Percentiles rank a stretch among this genome's conserved stretches.
phyloP scores from a whole-genome alignment of 2,113 vertebrate genomes.

The Oplegnathus fasciatus region DNA sequence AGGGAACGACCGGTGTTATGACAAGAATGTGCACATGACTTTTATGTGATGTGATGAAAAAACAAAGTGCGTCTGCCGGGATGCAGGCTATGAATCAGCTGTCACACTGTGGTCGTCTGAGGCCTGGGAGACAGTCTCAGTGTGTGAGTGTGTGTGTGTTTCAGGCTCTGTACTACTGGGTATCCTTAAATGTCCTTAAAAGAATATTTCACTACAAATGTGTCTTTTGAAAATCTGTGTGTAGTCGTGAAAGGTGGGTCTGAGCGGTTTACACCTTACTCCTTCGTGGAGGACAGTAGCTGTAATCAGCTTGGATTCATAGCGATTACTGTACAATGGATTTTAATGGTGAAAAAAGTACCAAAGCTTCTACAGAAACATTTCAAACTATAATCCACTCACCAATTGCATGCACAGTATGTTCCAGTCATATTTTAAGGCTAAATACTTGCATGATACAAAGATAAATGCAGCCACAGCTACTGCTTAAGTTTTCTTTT shows the following conservation, averaged over 20 bases:
- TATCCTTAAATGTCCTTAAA: slow-evolving; percentile 41
- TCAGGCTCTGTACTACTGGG: background rate
- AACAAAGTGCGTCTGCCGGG: slow-evolving; percentile 46
- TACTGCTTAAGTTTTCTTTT: background rate
- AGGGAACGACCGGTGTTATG: slow-evolving; percentile 35
- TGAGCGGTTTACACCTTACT: background rate
- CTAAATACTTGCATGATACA: background rate
- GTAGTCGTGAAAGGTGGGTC: too few species aligned
- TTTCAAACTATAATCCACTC: background rate
- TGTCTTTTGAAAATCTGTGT: background rate
- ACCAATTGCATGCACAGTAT: background rate
- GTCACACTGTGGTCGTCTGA: slow-evolving; percentile 29
- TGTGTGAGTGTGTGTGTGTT: background rate
- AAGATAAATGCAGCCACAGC: background rate
- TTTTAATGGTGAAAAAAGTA: background rate
- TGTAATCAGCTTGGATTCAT: background rate
- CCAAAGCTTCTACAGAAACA: background rate
- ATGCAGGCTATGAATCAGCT: slow-evolving; percentile 58
- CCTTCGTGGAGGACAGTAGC: background rate
- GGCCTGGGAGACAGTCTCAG: background rate
- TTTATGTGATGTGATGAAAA: slow-evolving; percentile 61
- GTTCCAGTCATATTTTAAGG: too few species aligned
- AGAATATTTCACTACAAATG: background rate
- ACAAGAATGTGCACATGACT: slow-evolving; percentile 66
- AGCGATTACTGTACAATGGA: background rate